Percentiles rank a stretch among this genome's conserved stretches.
Conservation (phyloP, 2,113 vertebrate genomes). For the Lontra canadensis region DNA sequence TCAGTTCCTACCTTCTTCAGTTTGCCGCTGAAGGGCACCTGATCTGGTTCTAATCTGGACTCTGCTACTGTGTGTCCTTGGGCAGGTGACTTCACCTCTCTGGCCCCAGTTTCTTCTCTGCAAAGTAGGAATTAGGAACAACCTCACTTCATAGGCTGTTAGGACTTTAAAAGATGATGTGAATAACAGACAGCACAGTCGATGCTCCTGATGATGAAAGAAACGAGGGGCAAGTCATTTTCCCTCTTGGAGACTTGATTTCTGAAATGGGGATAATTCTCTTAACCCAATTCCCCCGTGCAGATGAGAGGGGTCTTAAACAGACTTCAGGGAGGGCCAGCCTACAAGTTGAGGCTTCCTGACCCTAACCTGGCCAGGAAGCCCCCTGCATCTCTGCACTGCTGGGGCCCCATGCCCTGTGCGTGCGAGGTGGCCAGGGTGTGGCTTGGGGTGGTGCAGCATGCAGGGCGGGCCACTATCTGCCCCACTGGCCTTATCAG, state of each 20-base stretch:
- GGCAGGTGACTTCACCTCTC: background rate
- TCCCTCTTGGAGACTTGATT: background rate
- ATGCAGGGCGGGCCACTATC: constrained; percentile 5
- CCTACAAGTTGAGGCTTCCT: background rate
- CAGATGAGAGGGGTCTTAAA: background rate
- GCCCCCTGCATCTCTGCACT: background rate
- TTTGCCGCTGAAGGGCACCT: background rate
- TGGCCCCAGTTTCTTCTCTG: constrained; percentile 10
- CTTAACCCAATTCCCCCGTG: background rate
- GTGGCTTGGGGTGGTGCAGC: background rate
- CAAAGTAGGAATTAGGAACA: background rate
- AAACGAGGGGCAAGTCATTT: background rate
- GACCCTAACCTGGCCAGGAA: background rate
- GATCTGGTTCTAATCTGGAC: background rate
- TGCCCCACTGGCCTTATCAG: constrained; percentile 59
- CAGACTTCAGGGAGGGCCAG: background rate
- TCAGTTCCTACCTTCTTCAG: background rate
- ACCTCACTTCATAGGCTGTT: background rate
- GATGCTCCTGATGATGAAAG: background rate
- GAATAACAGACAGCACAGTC: background rate
- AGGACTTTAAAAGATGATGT: background rate
- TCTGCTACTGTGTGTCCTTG: background rate
- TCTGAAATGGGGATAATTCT: background rate
- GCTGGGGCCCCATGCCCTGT: background rate
- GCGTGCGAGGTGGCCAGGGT: background rate